Conservation (phyloP, 2,888 invertebrate species). For the Apodemia hepburni region DNA sequence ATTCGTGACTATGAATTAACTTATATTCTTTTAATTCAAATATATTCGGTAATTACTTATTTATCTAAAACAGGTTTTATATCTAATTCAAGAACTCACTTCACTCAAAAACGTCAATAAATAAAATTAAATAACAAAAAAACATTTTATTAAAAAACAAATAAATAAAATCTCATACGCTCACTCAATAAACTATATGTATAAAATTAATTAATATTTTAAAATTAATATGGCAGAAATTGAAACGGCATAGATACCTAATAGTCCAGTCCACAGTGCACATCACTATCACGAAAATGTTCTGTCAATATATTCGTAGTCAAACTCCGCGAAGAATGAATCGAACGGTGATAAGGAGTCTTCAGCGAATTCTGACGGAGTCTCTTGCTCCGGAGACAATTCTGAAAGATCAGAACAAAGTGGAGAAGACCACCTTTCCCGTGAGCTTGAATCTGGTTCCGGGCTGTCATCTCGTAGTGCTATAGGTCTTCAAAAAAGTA, state of each 20-base stretch:
- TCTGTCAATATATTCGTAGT: conserved; percentile 70
- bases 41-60: background rate
- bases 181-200: conserved; percentile 52
- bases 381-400: conserved; percentile 68
- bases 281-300: conserved; percentile 71
- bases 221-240: conserved; percentile 69
- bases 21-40: too few species aligned
- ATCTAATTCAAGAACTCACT: background rate
- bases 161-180: conserved; percentile 60
- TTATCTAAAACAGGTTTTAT: background rate
- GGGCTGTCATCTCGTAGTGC: conserved; percentile 75
- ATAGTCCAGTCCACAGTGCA: conserved; percentile 36
- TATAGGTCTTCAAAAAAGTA: conserved; percentile 47
- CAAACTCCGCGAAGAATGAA: conserved; percentile 74
- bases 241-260: conserved; percentile 56
- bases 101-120: conserved; percentile 22
- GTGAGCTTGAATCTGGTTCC: conserved; percentile 44
- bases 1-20: too few species aligned
- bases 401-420: conserved; percentile 78
- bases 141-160: conserved; percentile 70
- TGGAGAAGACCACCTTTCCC: conserved; percentile 68
- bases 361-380: conserved; percentile 72
- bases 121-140: conserved; percentile 51
- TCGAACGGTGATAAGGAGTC: conserved; percentile 81
- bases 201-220: conserved; percentile 61